These are phyloP conservation scores for Diarsia dahlii DNA, from an alignment of 2,888 invertebrate genomes.

Conservation along the genomic window DNA sequence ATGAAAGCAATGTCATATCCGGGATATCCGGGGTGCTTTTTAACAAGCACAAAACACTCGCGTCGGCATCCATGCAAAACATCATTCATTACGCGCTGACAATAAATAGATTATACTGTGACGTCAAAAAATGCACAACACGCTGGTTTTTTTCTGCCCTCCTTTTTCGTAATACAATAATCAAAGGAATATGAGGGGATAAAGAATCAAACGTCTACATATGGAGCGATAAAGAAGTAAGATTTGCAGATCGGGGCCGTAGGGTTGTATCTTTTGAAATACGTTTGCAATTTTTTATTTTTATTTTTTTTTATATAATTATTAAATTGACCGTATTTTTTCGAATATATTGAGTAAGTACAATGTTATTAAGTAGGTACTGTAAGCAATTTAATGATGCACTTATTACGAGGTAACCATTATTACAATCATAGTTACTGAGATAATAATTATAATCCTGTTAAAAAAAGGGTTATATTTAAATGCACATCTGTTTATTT, in stretches of 20 bases:
- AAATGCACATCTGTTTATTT: too few species aligned
- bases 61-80: constrained; percentile 84
- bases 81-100: constrained; percentile 87
- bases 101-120: constrained; percentile 88
- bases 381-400: neutral
- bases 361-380: too few species aligned
- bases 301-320: too few species aligned
- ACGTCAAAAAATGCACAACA: constrained; percentile 85
- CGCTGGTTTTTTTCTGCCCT: constrained; percentile 81
- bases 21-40: constrained; percentile 76
- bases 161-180: constrained; percentile 88
- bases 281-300: constrained; percentile 26
- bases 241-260: constrained; percentile 77
- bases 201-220: constrained; percentile 86
- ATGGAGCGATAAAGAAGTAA: constrained; percentile 86
- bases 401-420: neutral
- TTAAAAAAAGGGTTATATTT: too few species aligned
- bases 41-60: constrained; percentile 82
- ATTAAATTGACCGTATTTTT: neutral
- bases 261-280: constrained; percentile 71
- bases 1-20: constrained; percentile 79
- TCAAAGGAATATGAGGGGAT: constrained; percentile 89
- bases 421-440: too few species aligned
- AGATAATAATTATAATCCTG: too few species aligned
- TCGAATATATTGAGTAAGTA: too few species aligned